phyloP scores from a whole-genome alignment of 1,140 invertebrate species.

The Brachionus angularis region DNA sequence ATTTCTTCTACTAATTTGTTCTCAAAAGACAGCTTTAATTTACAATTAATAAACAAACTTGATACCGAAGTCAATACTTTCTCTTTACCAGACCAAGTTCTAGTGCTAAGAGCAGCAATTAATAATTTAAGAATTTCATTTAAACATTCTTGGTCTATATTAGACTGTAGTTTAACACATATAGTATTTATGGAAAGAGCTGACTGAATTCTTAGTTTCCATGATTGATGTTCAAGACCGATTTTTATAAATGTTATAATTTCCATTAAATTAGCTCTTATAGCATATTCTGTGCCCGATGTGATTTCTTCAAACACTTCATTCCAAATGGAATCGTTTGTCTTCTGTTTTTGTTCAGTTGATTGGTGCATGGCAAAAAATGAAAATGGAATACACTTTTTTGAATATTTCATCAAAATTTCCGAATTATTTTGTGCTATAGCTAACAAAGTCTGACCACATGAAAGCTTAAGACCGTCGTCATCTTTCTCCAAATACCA shows the following conservation, averaged over 20 bases:
- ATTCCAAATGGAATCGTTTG: slow-evolving; percentile 6
- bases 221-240: slow-evolving; percentile 22
- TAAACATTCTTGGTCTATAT: slow-evolving; percentile 10
- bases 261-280: slow-evolving; percentile 5
- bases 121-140: slow-evolving; percentile 32
- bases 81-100: slow-evolving; percentile 25
- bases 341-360: background rate
- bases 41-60: slow-evolving; percentile 33
- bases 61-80: slow-evolving; percentile 16
- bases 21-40: slow-evolving; percentile 33
- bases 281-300: slow-evolving; percentile 31
- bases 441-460: slow-evolving; percentile 23
- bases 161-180: slow-evolving; percentile 17
- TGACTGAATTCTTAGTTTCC: slow-evolving; percentile 20
- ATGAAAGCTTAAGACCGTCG: slow-evolving; percentile 18
- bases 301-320: slow-evolving; percentile 42
- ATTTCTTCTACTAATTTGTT: slow-evolving; percentile 4
- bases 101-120: background rate
- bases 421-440: slow-evolving; percentile 13
- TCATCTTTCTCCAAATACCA: slow-evolving; percentile 42
- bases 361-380: slow-evolving; percentile 44
- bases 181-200: slow-evolving; percentile 5
- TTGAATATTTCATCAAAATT: background rate
- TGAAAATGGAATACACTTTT: slow-evolving; percentile 24
- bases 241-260: slow-evolving; percentile 18